A percentile compares a stretch with the other conserved stretches of the same genome.
Evolutionary conservation across 2,888 invertebrate species (phyloP).

Genomic region (Lymantria monacha): DNA sequence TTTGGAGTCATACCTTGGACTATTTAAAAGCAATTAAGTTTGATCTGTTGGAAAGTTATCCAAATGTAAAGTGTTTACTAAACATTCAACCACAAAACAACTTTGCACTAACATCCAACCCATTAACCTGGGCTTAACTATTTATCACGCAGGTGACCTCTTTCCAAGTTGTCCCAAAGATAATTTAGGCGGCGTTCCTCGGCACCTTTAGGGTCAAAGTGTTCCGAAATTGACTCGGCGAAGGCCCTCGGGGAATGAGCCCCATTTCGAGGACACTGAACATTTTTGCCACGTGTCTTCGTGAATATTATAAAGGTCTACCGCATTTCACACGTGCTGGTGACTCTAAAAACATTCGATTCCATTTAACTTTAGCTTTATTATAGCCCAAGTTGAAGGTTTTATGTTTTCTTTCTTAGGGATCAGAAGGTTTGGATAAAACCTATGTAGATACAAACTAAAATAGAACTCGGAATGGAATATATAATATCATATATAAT

Average conservation of each 20-base stretch:
- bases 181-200: conserved; percentile 58
- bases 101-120: conserved; percentile 42
- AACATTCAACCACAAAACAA: conserved; percentile 34
- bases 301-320: conserved; percentile 62
- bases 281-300: conserved; percentile 56
- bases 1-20: conserved; percentile 6
- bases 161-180: conserved; percentile 60
- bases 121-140: conserved; percentile 62
- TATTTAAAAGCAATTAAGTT: conserved; percentile 26
- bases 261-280: conserved; percentile 59
- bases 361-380: conserved; percentile 52
- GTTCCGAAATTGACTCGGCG: conserved; percentile 59
- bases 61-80: conserved; percentile 35
- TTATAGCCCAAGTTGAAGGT: conserved; percentile 29
- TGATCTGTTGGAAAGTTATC: conserved; percentile 14
- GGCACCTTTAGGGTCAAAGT: conserved; percentile 59
- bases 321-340: conserved; percentile 57
- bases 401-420: conserved; percentile 9
- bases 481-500: too few species aligned
- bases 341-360: conserved; percentile 55
- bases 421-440: too few species aligned
- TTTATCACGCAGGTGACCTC: conserved; percentile 62
- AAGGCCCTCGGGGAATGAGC: conserved; percentile 50
- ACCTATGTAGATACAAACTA: too few species aligned
- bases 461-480: too few species aligned